A percentile compares a stretch with the other conserved stretches of the same genome.
Evolutionary conservation across 2,113 vertebrate species (phyloP).

Genomic region (Chroicocephalus ridibundus): DNA sequence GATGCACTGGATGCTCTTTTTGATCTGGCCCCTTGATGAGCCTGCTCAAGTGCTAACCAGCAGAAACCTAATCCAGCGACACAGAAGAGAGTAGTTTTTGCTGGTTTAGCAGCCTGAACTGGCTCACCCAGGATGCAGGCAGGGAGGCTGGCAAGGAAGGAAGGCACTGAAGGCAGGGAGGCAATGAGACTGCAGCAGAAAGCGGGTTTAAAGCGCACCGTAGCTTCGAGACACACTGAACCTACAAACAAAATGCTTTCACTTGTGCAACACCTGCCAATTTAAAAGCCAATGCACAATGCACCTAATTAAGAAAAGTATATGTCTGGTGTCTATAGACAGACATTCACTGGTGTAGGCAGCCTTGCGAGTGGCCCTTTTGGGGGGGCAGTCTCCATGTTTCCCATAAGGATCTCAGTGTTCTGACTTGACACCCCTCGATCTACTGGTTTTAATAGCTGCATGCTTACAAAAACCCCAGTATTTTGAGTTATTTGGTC

Average conservation of each 20-base stretch:
- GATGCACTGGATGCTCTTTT: neutral
- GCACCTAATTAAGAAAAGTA: neutral
- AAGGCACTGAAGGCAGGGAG: neutral
- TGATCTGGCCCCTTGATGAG: neutral
- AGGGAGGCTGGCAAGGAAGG: neutral
- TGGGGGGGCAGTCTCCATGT: neutral
- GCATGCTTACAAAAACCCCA: neutral
- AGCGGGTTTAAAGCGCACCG: rapidly evolving
- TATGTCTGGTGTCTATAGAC: neutral
- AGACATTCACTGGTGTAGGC: neutral
- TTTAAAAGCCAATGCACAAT: neutral
- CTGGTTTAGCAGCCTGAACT: neutral
- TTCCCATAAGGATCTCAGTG: neutral
- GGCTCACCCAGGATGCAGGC: neutral
- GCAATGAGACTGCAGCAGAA: neutral
- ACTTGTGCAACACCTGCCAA: neutral
- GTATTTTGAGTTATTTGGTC: neutral
- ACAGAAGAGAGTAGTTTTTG: neutral
- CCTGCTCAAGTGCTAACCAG: neutral
- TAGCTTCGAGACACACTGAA: neutral
- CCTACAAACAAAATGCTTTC: neutral
- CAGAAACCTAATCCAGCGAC: neutral
- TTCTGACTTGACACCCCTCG: neutral
- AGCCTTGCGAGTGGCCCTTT: neutral
- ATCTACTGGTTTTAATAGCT: neutral